These are phyloP conservation scores for Nezara viridula DNA, from an alignment of 2,888 invertebrate genomes.

Conservation along the genomic window DNA sequence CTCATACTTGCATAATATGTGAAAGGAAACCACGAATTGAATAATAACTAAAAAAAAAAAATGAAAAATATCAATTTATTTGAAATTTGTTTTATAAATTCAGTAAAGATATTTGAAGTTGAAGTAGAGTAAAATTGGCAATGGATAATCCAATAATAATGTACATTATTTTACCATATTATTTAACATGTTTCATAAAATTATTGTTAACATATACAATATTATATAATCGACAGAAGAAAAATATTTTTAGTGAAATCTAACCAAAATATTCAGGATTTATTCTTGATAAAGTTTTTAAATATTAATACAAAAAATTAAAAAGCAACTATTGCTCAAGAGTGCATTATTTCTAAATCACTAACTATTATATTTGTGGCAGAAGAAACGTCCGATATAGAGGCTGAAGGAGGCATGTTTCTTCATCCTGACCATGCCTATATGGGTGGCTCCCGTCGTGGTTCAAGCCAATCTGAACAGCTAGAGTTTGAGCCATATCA, in stretches of 20 bases:
- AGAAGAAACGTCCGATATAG: slow-evolving; percentile 64
- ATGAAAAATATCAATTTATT: too few relatives aligned
- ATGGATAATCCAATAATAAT: neutral
- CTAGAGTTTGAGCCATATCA: slow-evolving; percentile 86
- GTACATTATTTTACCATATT: too few relatives aligned
- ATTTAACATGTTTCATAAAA: neutral
- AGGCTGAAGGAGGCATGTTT: slow-evolving; percentile 71
- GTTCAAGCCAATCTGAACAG: slow-evolving; percentile 91
- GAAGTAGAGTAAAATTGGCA: too few relatives aligned
- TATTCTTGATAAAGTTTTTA: neutral
- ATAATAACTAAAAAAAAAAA: too few relatives aligned
- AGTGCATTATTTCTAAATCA: neutral
- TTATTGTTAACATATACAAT: neutral
- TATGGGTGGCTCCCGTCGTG: slow-evolving; percentile 81
- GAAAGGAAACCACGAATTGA: too few relatives aligned
- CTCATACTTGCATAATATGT: too few relatives aligned
- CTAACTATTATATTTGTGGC: slow-evolving; percentile 41
- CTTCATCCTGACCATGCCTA: slow-evolving; percentile 91
- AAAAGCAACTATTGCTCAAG: neutral
- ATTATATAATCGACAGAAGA: neutral
- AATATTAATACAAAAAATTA: neutral
- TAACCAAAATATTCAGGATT: neutral
- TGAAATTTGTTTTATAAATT: too few relatives aligned
- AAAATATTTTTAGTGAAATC: neutral
- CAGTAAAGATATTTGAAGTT: too few relatives aligned